These are phyloP conservation scores for Cyanoramphus novaezelandiae DNA, from an alignment of 2,113 vertebrate genomes.

Conservation along the genomic window DNA sequence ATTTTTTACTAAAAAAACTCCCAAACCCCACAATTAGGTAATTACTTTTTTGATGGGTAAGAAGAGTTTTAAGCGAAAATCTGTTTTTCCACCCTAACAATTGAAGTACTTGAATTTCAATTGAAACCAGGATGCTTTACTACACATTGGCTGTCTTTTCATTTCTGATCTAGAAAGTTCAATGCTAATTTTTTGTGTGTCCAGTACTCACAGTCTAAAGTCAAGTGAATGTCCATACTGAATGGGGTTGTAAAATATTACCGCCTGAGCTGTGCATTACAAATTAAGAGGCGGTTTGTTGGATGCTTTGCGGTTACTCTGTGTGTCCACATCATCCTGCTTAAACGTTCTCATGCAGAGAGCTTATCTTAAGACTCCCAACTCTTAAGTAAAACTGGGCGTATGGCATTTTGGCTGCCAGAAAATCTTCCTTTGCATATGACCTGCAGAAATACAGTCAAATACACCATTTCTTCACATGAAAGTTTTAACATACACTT, in stretches of 20 bases:
- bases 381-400: not conserved
- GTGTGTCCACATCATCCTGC: not conserved
- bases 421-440: not conserved
- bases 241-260: not conserved
- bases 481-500: not conserved
- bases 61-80: not conserved
- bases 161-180: not conserved
- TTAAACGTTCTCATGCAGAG: not conserved
- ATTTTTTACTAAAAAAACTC: not conserved
- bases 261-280: not conserved
- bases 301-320: not conserved
- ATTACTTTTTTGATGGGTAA: not conserved
- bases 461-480: not conserved
- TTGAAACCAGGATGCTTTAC: not conserved
- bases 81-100: not conserved
- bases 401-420: not conserved
- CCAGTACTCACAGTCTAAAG: not conserved
- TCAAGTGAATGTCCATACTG: not conserved
- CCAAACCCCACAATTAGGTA: not conserved
- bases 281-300: not conserved
- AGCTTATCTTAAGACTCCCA: not conserved
- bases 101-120: not conserved
- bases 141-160: not conserved
- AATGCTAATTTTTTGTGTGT: not conserved
- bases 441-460: not conserved